Evolutionary conservation across 2,888 invertebrate genomes (phyloP).

Genomic region (Eupeodes latifasciatus): DNA sequence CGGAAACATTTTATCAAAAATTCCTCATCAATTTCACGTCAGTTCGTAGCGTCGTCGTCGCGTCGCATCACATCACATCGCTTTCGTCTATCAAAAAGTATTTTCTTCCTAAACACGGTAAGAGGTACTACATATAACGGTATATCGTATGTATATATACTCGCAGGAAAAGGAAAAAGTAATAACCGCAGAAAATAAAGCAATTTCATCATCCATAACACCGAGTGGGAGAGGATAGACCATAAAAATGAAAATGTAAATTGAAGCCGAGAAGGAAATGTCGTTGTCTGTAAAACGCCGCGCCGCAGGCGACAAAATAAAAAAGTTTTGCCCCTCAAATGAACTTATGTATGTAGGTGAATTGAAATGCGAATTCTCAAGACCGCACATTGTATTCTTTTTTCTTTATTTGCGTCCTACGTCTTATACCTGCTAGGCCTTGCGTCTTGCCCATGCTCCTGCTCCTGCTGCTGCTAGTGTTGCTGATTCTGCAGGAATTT

Average conservation of each 20-base stretch:
- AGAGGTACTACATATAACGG: too few species aligned
- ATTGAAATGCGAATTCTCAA: constrained; percentile 45
- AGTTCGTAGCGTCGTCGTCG: background rate
- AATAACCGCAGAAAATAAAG: constrained; percentile 57
- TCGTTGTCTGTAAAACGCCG: constrained; percentile 40
- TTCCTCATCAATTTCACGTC: constrained; percentile 57
- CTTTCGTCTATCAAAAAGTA: too few species aligned
- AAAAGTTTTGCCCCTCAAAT: constrained; percentile 22
- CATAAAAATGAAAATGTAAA: constrained; percentile 71
- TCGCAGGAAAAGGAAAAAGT: constrained; percentile 12
- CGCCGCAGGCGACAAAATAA: constrained; percentile 31
- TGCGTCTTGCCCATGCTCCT: background rate
- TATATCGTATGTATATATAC: too few species aligned
- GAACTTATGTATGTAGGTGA: constrained; percentile 34
- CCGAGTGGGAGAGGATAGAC: constrained; percentile 24
- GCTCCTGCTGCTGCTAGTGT: background rate
- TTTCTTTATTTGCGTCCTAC: too few species aligned
- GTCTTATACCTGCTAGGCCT: background rate
- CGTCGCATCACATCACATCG: too few species aligned
- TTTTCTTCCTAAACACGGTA: too few species aligned
- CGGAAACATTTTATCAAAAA: constrained; percentile 50
- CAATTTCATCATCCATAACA: constrained; percentile 59
- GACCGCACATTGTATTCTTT: constrained; percentile 49
- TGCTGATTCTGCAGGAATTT: background rate
- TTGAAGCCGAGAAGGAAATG: constrained; percentile 47